Base-by-base conservation (phyloP, 2,113 vertebrate genomes). In the Cynocephalus volans region DNA sequence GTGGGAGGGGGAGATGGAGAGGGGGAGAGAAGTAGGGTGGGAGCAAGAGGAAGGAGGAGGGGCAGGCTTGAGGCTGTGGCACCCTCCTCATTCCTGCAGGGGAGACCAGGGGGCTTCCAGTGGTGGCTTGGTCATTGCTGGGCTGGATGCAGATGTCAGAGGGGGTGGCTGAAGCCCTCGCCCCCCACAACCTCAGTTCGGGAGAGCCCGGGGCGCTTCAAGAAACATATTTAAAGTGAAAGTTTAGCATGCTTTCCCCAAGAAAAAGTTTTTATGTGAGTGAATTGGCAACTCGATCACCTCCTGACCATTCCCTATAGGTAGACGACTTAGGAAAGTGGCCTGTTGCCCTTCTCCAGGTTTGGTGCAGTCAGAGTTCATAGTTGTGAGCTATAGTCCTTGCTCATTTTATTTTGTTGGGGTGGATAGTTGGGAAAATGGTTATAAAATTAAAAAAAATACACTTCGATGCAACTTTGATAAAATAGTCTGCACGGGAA, bases 311-410 rank as follows among this genome's bases (percentile, higher is more conserved):
- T 48, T 19, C 31, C 15, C 19, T 1, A 8, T 69, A 33, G 17
- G 17, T 56, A 8, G 13, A 17, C 13, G 54, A 10, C 17, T 45
- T 28, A 31, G 24, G 65, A 31, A 21, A 24, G 33, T 12, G 33
- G 56, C 56, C 56, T 13, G 28, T 15, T 13, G 2, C n/a, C 69
- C 24, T 67, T 26, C 15, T 54, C 15, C 70, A 73, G 56, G 26
- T 18, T 52, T 50, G 82, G 11, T 17, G 9, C 19, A 50, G 28
- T 23, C 0, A 0, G 2, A 10, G 6, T 31, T 56, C 3, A 17
- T 50, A 21, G 36, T 72, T 0, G 4, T 77, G 52, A 82, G 64
- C 41, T n/a, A 5, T 0, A 8, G 28, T 54, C 33, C 10, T 41
- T 5, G 0, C 21, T 89, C 9, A 6, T 80, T 93, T 81, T 82